phyloP scores from a whole-genome alignment of 2,797 vertebrate genomes.

The Aselliscus stoliczkanus region DNA sequence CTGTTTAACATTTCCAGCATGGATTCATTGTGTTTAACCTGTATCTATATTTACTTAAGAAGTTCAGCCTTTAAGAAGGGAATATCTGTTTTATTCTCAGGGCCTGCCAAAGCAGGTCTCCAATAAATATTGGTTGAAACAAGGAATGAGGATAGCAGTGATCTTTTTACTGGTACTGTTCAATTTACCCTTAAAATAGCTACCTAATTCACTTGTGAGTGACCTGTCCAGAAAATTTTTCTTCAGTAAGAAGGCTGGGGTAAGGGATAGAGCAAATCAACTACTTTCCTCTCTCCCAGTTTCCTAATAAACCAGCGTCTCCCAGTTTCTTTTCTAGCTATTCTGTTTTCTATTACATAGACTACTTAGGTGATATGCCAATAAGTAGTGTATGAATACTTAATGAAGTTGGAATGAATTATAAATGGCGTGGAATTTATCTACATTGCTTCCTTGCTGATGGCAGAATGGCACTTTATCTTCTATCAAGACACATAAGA shows the following conservation, averaged over 20 bases:
- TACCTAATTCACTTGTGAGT: neutral
- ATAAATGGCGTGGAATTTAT: constrained; percentile 74
- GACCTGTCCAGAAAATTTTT: neutral
- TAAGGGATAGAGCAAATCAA: neutral
- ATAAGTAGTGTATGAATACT: constrained; percentile 74
- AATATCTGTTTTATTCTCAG: neutral
- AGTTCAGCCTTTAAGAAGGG: neutral
- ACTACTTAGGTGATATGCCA: constrained; percentile 63
- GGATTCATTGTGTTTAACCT: neutral
- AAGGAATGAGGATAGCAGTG: neutral
- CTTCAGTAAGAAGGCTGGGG: neutral
- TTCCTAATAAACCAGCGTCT: constrained; percentile 39
- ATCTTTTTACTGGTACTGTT: neutral
- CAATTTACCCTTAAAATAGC: neutral
- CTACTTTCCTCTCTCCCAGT: neutral
- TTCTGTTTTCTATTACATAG: constrained; percentile 58
- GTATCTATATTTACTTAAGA: neutral
- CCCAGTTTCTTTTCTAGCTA: constrained; percentile 36
- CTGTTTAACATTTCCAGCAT: neutral
- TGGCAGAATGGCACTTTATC: constrained; percentile 66
- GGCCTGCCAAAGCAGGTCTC: neutral
- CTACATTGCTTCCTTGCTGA: constrained; percentile 72
- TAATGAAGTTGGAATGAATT: constrained; percentile 70
- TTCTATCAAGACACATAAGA: constrained; percentile 62
- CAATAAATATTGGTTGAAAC: neutral